Conservation (phyloP, 2,113 vertebrate genomes). For the Eidolon helvum region DNA sequence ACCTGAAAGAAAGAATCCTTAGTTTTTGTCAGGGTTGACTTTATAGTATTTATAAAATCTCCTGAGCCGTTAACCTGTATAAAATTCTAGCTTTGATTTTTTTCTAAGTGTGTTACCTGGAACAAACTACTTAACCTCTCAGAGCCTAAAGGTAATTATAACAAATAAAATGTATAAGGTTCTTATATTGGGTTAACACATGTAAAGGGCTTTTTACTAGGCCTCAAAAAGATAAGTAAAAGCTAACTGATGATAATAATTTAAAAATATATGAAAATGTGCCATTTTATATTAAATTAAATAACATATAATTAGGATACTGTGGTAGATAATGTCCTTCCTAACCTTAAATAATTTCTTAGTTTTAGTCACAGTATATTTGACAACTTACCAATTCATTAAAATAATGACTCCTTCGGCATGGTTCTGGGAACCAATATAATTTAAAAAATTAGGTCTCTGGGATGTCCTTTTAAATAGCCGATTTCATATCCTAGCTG, state of each 20-base stretch:
- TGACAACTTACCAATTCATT: constrained; percentile 37
- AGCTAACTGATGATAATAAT: neutral
- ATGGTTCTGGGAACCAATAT: constrained; percentile 30
- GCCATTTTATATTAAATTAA: neutral
- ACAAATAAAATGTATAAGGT: neutral
- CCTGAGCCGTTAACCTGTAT: neutral
- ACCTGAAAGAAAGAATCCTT: constrained; percentile 84
- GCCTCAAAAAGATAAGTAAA: neutral
- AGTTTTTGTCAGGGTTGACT: neutral
- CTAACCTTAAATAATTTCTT: neutral
- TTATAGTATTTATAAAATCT: neutral
- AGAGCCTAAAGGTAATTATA: neutral
- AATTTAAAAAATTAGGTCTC: constrained; percentile 41
- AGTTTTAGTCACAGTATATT: neutral
- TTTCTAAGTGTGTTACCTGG: neutral
- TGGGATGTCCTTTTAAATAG: constrained; percentile 26
- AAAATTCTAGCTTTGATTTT: neutral
- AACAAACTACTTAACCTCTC: neutral
- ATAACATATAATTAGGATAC: neutral
- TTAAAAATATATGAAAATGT: constrained; percentile 17
- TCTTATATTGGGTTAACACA: neutral
- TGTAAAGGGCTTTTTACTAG: neutral
- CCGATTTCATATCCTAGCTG: neutral
- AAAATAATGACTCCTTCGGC: constrained; percentile 32
- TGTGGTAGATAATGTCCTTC: neutral